Evolutionary conservation across 2,797 vertebrate species (phyloP), one percentile per base, ranked within the genome.

Genomic region (Tarsius wallacei): DNA sequence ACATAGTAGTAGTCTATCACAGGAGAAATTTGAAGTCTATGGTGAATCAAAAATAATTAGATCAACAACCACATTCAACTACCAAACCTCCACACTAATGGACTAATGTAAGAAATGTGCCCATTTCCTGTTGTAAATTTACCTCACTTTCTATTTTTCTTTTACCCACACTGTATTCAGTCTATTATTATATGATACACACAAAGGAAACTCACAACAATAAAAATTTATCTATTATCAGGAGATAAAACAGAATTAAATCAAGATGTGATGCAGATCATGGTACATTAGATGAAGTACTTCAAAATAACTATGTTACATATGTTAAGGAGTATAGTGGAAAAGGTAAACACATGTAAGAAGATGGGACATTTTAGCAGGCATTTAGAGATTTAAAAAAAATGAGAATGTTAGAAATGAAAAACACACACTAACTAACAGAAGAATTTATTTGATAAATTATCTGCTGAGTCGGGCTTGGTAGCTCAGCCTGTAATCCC

Each of bases 201-300:
- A 49, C 74, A 84, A 64, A 93, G 33, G 28, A 6, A 28, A 53
- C 16, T 36, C 55, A 42, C 16, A 51, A 24, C n/a, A 77, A 14
- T 12, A 55, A 76, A 66, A 36, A 68, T 85, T 66, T 36, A 77
- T 26, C 7, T 13, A 90, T 76, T 76, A 89, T 49, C 42, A 90
- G 66, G 59, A 81, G 68, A 63, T 31, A 74, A 74, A 93, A 78
- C 24, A 89, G 78, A 94, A 59, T 78, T 64, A 96, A 89, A 86
- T 24, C 6, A 86, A 92, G 42, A 73, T 82, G 28, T 90, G 66
- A 86, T 63, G 12, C 11, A 49, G 63, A 76, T 88, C 17, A 84
- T 24, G 57, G 12, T 76, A 86, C 17, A 49, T 85, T 63, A 73
- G 31, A 36, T 92, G 26, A 55, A 73, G 13, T 53, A 76, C 31